Base-by-base conservation (phyloP, 2,888 invertebrate species). In the Synanthedon andrenaeformis region DNA sequence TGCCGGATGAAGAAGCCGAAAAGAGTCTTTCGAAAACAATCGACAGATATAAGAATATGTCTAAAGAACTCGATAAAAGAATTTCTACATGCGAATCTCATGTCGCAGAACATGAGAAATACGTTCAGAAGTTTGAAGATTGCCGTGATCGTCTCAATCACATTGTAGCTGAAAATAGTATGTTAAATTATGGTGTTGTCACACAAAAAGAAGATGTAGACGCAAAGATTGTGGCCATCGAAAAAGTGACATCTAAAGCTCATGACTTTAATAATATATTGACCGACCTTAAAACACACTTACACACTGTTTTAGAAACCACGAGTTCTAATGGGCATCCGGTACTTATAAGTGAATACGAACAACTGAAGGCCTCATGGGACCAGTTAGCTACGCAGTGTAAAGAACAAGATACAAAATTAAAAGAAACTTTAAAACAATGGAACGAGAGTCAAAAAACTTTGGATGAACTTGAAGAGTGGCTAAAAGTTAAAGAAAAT, bases 401-500 rank as follows among this genome's bases (percentile, higher is more conserved):
- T 64, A 87, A 88, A 62, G 90, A 92, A 35, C 92, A 93, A 41
- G 90, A 92, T 59, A 90, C 90, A 13, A 93, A 93, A 74, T 79
- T 96, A 12, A 92, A 92, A 62, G 92, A 92, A 57, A 89, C 95
- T 6, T 91, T 94, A 59, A 91, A 91, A 51, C 92, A 94, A 69
- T 96, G 95, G 92, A 92, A 92, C 49, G 92, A 94, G 69, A 94
- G 95, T 62, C 94, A 95, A 66, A 91, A 90, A 51, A 89, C 92
- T 17, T 90, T 96, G 41, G 94, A 95, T 59, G 90, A 90, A 55
- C 84, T 97, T 2, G 94, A 93, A 66, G 89, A 90, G 51, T 98
- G 97, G 97, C 88, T 96, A 52, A 95, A 94, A 71, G 89, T 92
- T 52, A 94, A 94, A 70, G 97, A 98, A 79, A 90, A 90, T 52